Evolutionary conservation across 2,888 invertebrate genomes (phyloP), one percentile per base, ranked within the genome.

Genomic region (Cataglyphis rosenhaueri): DNA sequence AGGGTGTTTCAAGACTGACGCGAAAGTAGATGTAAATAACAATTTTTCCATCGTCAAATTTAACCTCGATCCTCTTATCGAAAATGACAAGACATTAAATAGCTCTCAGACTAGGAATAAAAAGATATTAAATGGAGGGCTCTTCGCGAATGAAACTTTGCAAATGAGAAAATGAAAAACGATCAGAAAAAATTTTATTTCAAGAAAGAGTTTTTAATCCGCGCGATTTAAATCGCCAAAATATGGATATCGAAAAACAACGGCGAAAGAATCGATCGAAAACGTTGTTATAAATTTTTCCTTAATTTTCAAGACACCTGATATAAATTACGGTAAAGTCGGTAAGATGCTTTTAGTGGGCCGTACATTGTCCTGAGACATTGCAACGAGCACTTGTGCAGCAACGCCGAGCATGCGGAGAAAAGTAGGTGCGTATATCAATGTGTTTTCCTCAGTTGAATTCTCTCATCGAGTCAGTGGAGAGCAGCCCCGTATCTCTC

Each of bases 371-470:
- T 66, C 66, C n/a, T 29, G 65, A 4, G 44, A 70, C 52, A 70
- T 62, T 55, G 59, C 21, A n/a, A 59, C 29, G 41, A 57, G 76
- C 82, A 79, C 68, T 82, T 83, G 82, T 86, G 87, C 79, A 78
- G 85, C 88, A 85, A 89, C 85, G 87, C 81, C 84, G 44, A 89
- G 89, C 89, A 88, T 89, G 90, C 87, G 89, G 89, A 90, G 57
- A 71, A 71, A 90, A 89, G 84, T 84, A 90, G 90, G 90, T 90
- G 90, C 89, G 90, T 88, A n/a, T 52, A 89, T 85, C 87, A 81
- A 81, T 83, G 89, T 88, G 88, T 90, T 90, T 90, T 88, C n/a
- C n/a, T n/a, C 83, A 90, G 88, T 90, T 88, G 81, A 89, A 90
- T 90, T 90, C 90, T 85, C 90, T 85, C 90, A 84, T 87, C 88